Base-by-base conservation (phyloP, 2,113 vertebrate species). In the Pantherophis guttatus region DNA sequence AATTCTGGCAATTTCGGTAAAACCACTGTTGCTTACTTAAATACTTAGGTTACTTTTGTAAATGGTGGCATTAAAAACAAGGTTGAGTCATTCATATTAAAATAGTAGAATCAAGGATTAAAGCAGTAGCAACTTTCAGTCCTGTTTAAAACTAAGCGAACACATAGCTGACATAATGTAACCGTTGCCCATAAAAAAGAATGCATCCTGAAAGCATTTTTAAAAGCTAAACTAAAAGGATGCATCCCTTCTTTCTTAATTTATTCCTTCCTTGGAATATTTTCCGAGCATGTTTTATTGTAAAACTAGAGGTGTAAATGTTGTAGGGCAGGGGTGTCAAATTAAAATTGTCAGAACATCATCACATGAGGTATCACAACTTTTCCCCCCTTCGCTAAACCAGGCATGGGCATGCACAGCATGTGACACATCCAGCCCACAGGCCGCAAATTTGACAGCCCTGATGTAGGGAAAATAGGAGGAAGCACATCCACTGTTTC, bases 1-100 rank as follows among this genome's bases (percentile, higher is more conserved):
- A 96, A 95, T 54, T 17, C 92, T 91, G 93, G 2, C 89, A 2
- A 3, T 0, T 93, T 93, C 48, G 86, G 1, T 91, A 87, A 94
- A 92, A 90, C 19, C 33, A 81, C 48, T 50, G 65, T 93, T 21
- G 87, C 17, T 93, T 85, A 54, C 24, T 53, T 85, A 59, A 88
- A 89, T 33, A 1, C 88, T 58, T 90, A 91, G 59, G 52, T 93
- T 87, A 24, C 75, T 95, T 33, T 39, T 93, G 89, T 59, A 85
- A 65, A 3, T 62, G 6, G 53, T 7, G 85, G 19, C 89, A 87
- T 59, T 88, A 50, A 39, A 48, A 65, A 17, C 19, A 54, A 24
- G 86, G 26, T 53, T 1, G 39, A 59, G 13, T 21, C 3, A 48
- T 65, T 89, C 8, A 12, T 24, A 39, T 44, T 81, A 44, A 81